These are phyloP conservation scores for Lochmaea crataegi DNA, from an alignment of 2,888 invertebrate species.

Conservation along the genomic window DNA sequence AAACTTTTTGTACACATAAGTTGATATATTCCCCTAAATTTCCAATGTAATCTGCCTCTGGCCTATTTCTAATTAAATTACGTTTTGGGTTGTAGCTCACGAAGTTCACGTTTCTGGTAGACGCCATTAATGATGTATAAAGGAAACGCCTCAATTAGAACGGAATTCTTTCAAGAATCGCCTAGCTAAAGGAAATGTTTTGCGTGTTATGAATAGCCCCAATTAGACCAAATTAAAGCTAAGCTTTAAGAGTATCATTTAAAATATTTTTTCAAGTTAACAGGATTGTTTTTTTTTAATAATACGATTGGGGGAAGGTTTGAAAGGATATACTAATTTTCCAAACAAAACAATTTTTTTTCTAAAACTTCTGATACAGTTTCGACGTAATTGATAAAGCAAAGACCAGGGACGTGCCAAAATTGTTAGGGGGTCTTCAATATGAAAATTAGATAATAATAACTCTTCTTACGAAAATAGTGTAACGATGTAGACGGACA, in stretches of 20 bases:
- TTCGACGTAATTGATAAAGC: no score
- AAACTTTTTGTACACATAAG: neutral
- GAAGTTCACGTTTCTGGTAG: slow-evolving; percentile 16
- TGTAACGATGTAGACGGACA: no score
- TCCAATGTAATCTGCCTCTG: neutral
- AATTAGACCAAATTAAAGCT: slow-evolving; percentile 28
- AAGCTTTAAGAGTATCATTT: neutral
- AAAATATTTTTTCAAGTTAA: neutral
- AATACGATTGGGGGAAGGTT: no score
- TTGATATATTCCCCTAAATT: neutral
- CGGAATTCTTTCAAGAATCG: slow-evolving; percentile 24
- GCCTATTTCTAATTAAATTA: slow-evolving; percentile 35
- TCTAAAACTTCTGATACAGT: no score
- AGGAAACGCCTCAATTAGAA: slow-evolving; percentile 37
- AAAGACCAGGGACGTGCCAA: no score
- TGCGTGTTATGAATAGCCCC: slow-evolving; percentile 31
- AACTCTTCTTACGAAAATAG: no score
- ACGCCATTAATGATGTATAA: slow-evolving; percentile 35
- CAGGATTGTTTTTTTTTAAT: neutral
- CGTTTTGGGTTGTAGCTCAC: slow-evolving; percentile 30
- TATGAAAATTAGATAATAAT: no score
- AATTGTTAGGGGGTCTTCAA: no score
- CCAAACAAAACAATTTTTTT: no score
- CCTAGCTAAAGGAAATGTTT: slow-evolving; percentile 16
- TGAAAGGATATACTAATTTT: no score